Conservation (phyloP, 1,140 invertebrate species). For the Eulimnadia texana region DNA sequence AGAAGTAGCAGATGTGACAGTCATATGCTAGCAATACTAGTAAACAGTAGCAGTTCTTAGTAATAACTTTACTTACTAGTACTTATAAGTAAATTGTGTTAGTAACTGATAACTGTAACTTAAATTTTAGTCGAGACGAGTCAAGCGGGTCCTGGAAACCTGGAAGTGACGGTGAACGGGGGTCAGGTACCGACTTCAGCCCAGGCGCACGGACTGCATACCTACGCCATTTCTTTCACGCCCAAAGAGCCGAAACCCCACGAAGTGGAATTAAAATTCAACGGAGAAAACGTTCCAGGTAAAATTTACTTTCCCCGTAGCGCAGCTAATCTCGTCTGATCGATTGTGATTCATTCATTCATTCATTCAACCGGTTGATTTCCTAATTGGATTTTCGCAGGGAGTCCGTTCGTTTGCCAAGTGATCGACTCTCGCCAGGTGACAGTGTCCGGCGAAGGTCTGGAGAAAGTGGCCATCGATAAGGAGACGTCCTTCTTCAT, state of each 20-base stretch:
- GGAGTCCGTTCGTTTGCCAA: conserved; percentile 55
- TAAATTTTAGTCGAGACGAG: conserved; percentile 75
- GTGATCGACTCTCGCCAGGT: conserved; percentile 58
- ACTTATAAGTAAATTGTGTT: background rate
- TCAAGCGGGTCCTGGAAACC: conserved; percentile 86
- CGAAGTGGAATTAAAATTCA: conserved; percentile 86
- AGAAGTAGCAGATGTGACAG: no score
- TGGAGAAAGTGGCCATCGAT: conserved; percentile 86
- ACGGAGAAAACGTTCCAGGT: conserved; percentile 88
- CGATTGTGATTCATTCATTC: no score
- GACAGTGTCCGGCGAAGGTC: conserved; percentile 54
- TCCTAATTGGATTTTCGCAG: conserved; percentile 22
- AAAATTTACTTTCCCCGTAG: conserved; percentile 10
- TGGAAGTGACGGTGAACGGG: conserved; percentile 93
- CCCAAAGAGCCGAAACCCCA: conserved; percentile 77
- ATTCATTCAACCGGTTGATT: no score
- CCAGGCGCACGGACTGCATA: conserved; percentile 82
- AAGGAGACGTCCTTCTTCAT: conserved; percentile 67
- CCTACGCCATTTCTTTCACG: conserved; percentile 93
- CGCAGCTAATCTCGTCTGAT: background rate
- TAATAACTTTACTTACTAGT: no score
- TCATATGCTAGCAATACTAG: no score
- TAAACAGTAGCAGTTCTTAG: no score
- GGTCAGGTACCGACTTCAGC: conserved; percentile 90
- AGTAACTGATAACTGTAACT: background rate